A percentile compares a stretch with the other conserved stretches of the same genome.
Conservation (phyloP, 2,888 invertebrate genomes). For the Sinopyrophorus schimmeli region DNA sequence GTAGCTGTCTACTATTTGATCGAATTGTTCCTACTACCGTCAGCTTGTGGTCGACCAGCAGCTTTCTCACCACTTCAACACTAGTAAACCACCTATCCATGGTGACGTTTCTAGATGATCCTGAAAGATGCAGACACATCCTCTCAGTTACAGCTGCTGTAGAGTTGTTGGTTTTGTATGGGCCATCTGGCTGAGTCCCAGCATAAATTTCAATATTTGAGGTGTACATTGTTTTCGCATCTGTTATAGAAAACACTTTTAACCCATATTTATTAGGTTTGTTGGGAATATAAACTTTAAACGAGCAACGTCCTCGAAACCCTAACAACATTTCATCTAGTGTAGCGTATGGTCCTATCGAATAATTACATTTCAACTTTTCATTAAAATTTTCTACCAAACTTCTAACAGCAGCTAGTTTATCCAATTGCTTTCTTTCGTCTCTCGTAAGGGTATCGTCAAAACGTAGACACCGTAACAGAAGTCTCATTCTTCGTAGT, state of each 20-base stretch:
- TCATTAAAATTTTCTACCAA: background rate
- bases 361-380: constrained; percentile 9
- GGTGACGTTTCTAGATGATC: constrained; percentile 24
- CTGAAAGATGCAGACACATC: constrained; percentile 11
- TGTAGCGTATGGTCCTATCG: constrained; percentile 32
- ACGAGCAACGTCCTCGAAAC: constrained; percentile 34
- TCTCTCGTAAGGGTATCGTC: constrained; percentile 11
- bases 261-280: constrained; percentile 18
- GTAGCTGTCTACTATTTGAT: background rate
- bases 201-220: constrained; percentile 23
- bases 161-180: constrained; percentile 16
- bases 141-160: background rate
- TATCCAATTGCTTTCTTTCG: constrained; percentile 6
- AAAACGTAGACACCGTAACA: constrained; percentile 12
- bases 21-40: constrained; percentile 14
- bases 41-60: constrained; percentile 9
- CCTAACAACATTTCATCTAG: constrained; percentile 33
- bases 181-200: constrained; percentile 28
- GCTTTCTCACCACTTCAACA: constrained; percentile 1
- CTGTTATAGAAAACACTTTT: constrained; percentile 10
- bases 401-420: background rate
- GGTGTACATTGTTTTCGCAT: constrained; percentile 5
- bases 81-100: constrained; percentile 30
- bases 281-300: constrained; percentile 25
- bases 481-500: constrained; percentile 1